Conservation (phyloP, 2,113 vertebrate species). For the Bothrops jararaca region DNA sequence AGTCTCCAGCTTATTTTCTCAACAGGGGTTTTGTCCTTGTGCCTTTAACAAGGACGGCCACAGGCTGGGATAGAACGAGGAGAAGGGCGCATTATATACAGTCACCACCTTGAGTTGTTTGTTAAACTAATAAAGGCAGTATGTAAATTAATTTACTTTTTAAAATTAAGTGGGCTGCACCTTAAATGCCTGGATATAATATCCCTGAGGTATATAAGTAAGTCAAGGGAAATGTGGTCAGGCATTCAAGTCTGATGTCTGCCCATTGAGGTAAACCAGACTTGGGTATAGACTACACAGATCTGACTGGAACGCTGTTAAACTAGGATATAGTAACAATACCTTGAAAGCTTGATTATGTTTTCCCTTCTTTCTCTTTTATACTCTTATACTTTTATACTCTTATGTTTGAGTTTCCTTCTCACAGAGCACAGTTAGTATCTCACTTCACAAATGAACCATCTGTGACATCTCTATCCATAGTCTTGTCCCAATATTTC, state of each 20-base stretch:
- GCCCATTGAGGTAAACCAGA: neutral
- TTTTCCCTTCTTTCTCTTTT: neutral
- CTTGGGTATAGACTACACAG: neutral
- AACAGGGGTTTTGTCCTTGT: no score
- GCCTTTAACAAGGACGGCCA: no score
- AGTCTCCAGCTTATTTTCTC: no score
- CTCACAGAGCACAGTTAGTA: neutral
- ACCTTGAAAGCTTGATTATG: neutral
- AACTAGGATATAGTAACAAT: neutral
- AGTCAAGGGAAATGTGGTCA: neutral
- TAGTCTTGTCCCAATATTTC: neutral
- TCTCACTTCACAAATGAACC: neutral
- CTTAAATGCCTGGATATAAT: neutral
- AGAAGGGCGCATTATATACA: neutral
- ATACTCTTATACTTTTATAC: neutral
- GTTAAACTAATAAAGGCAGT: neutral
- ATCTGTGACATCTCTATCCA: neutral
- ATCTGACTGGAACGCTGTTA: neutral
- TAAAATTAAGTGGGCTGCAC: neutral
- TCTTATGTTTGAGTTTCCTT: neutral
- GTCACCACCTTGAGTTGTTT: neutral
- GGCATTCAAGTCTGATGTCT: neutral
- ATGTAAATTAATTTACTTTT: neutral
- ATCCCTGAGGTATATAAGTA: neutral
- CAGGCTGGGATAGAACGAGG: no score